These are phyloP conservation scores for Rhamnusium bicolor DNA, from an alignment of 2,888 invertebrate genomes.

Conservation along the genomic window DNA sequence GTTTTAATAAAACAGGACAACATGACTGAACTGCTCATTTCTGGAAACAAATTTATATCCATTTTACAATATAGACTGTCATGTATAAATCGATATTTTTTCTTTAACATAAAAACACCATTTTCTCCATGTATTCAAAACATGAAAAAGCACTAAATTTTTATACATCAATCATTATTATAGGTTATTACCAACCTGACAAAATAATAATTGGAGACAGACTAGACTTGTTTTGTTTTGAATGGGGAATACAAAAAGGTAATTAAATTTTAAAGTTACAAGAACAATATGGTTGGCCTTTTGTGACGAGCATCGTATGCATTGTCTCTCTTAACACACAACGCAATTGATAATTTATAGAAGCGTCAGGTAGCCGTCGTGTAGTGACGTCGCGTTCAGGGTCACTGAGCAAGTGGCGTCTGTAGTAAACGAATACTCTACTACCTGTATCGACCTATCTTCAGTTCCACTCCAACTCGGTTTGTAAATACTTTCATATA, in stretches of 20 bases:
- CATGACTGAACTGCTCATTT: too few relatives aligned
- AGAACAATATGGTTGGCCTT: constrained; percentile 21
- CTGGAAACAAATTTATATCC: too few relatives aligned
- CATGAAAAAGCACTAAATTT: constrained; percentile 23
- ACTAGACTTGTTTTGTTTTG: not conserved
- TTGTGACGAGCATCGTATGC: constrained; percentile 29
- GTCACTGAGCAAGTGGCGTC: constrained; percentile 44
- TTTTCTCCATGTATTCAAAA: not conserved
- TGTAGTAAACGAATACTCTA: constrained; percentile 47
- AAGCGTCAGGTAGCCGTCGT: constrained; percentile 43
- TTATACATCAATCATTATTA: constrained; percentile 25
- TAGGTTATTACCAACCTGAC: not conserved
- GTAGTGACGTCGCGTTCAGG: constrained; percentile 48
- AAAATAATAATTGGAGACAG: constrained; percentile 1
- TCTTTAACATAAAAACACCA: not conserved
- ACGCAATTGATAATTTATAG: constrained; percentile 47
- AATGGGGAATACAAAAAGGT: not conserved
- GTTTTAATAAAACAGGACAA: too few relatives aligned
- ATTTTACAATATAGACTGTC: not conserved
- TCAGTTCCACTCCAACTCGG: not conserved
- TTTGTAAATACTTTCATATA: too few relatives aligned
- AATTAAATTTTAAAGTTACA: constrained; percentile 10
- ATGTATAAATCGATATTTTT: not conserved
- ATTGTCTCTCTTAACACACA: constrained; percentile 10
- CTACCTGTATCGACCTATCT: constrained; percentile 45